These are phyloP conservation scores for Linurgus olivaceus DNA, from an alignment of 2,797 vertebrate species.

Conservation along the genomic window DNA sequence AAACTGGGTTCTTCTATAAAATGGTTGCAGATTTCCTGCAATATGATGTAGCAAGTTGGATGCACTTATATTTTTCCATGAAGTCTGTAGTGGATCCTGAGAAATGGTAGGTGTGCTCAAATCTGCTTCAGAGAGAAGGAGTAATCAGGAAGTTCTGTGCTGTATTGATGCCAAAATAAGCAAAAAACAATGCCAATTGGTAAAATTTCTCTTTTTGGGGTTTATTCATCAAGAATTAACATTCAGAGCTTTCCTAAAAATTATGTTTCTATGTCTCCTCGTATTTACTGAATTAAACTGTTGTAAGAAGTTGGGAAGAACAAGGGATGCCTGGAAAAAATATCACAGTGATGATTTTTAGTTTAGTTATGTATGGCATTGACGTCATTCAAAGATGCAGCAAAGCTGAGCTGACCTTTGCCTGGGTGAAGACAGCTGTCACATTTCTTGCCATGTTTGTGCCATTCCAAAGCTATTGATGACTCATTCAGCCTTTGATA, in stretches of 20 bases:
- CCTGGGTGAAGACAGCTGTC: neutral
- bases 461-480: neutral
- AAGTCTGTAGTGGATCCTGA: neutral
- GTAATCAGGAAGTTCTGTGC: neutral
- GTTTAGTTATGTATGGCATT: neutral
- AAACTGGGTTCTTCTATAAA: neutral
- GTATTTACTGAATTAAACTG: neutral
- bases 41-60: neutral
- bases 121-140: neutral
- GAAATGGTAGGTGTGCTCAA: neutral
- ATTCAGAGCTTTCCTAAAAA: neutral
- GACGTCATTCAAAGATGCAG: neutral
- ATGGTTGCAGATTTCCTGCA: neutral
- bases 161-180: neutral
- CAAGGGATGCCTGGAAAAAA: neutral
- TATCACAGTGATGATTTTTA: neutral
- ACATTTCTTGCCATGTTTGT: neutral
- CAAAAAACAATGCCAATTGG: neutral
- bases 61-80: neutral
- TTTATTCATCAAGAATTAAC: neutral
- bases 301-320: neutral
- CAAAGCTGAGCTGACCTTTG: neutral
- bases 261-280: neutral
- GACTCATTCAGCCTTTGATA: neutral
- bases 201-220: accelerated